Percentiles rank a stretch among this genome's conserved stretches.
Evolutionary conservation across 2,797 vertebrate genomes (phyloP).

Genomic region (Synaphobranchus kaupii): DNA sequence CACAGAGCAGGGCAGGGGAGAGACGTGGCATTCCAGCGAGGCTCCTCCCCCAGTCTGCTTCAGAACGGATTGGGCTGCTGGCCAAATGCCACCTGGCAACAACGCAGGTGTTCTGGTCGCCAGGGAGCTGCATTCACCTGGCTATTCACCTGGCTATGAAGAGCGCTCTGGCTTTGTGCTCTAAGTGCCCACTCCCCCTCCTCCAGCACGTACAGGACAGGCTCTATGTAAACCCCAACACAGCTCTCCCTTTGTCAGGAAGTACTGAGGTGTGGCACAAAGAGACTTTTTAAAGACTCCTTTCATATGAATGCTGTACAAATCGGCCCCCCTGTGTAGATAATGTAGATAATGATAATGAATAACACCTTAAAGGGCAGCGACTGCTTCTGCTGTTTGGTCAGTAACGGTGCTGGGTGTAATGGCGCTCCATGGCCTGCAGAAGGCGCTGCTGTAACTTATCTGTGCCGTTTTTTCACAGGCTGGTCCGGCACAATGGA

Average conservation of each 20-base stretch:
- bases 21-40: background rate
- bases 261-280: background rate
- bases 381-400: background rate
- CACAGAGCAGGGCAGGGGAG: background rate
- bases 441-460: background rate
- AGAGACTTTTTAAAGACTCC: background rate
- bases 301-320: background rate
- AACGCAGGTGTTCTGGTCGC: background rate
- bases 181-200: background rate
- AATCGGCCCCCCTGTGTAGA: background rate
- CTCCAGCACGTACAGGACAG: background rate
- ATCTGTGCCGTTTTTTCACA: constrained; percentile 44
- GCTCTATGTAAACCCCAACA: background rate
- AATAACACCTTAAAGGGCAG: background rate
- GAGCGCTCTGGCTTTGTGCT: background rate
- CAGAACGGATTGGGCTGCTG: background rate
- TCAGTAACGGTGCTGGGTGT: background rate
- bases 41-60: background rate
- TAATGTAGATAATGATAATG: background rate
- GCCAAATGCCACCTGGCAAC: background rate
- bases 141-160: background rate
- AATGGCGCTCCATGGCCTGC: background rate
- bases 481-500: constrained; percentile 74
- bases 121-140: constrained; percentile 10
- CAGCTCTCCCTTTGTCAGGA: background rate